Base-by-base conservation (phyloP, 2,113 vertebrate species). In the Caretta caretta region DNA sequence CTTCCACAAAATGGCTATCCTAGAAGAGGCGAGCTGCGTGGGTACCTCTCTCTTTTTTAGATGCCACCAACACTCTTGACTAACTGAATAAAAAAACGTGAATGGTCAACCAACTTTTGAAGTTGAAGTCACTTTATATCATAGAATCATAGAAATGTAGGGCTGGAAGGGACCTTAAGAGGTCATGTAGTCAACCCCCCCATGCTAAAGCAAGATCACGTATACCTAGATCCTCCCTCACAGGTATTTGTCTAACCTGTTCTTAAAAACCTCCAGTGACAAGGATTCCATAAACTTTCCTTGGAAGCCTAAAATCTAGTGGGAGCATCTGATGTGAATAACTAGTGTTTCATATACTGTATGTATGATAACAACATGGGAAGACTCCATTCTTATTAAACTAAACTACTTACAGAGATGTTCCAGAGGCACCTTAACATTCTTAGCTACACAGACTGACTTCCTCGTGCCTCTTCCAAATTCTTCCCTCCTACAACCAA, bases 61-160 rank as follows among this genome's bases (percentile, higher is more conserved):
- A n/a, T 96, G n/a, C 82, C 92, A 65, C 5, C 81, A 56, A 59
- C 13, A 59, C 13, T 92, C 96, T 93, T 92, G 86, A 92, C 83
- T 90, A 88, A 42, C 76, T 84, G n/a, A 24, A 59, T 5, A 87
- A 80, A 79, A 79, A 14, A 91, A 54, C 24, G 14, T 82, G 57
- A 86, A 59, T 31, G 50, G 84, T 57, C 31, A 96, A 83, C 62
- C 75, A 42, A 86, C 42, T 31, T 31, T 35, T 62, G 59, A 62
- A 62, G 31, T 29, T 31, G 29, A 16, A 62, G 59, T 62, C 59
- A 31, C 59, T 62, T 31, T 35, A 62, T 62, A 62, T 62, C 29
- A 62, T 16, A 62, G 29, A 35, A 31, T 62, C 59, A 35, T 8
- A 62, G 59, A 29, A 62, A 62, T 62, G 59, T 35, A 13, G 59